Evolutionary conservation across 2,797 vertebrate species (phyloP), one percentile per base, ranked within the genome.

Genomic region (Rhodeus uyekii): DNA sequence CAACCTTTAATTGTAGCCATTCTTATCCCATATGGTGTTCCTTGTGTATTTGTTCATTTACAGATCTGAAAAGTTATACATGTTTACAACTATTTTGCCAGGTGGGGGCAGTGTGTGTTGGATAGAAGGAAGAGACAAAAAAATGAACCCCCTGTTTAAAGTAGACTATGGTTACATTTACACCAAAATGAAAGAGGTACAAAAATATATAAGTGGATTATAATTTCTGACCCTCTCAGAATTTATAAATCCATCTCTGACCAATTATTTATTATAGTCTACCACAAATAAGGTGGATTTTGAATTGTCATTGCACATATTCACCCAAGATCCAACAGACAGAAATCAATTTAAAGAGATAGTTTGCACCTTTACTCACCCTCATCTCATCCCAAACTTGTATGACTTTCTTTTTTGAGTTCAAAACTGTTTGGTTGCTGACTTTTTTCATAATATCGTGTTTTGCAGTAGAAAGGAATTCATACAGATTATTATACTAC

Each of bases 101-200:
- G 80, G 44, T 81, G 80, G 80, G 60, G 80, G 80, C 80, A 81
- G 80, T 81, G 80, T 81, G 71, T 65, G 60, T 42, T 75, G 79
- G 22, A 61, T 13, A 24, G 55, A 63, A 50, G 36, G n/a, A 80
- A 27, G 22, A 22, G 76, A n/a, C 12, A 32, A 27, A n/a, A 9
- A 69, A 69, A 19, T 63, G 16, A 18, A 39, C 16, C 36, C 73
- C 42, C 53, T 42, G 38, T 60, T 60, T 42, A 22, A 53, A 76
- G 60, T 12, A 29, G 55, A 42, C 24, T 27, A 27, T 13, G n/a
- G 19, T 29, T 60, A 13, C 18, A 32, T 13, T 76, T 12, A 44
- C 32, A 36, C 18, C 18, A 2, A 34, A 34, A 19, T 39, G 5
- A 44, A 61, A 32, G 4, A 5, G 16, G 8, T 22, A 42, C 24